Conservation (phyloP, 1,140 invertebrate species). For the Magallana angulata region DNA sequence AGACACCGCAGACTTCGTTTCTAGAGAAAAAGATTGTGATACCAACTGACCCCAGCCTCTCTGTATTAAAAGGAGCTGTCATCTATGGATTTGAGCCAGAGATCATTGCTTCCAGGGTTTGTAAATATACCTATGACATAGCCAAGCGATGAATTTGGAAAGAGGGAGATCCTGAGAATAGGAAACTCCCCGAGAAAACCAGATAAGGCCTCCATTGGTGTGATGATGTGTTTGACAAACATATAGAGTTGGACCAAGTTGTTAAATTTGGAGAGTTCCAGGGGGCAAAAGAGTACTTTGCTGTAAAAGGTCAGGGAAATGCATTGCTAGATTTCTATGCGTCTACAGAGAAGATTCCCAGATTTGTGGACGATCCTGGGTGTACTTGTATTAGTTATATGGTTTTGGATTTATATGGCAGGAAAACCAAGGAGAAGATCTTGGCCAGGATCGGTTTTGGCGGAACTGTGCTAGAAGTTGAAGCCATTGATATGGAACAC, state of each 20-base stretch:
- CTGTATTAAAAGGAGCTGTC: constrained; percentile 60
- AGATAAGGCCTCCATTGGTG: constrained; percentile 47
- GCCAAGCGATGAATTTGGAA: constrained; percentile 41
- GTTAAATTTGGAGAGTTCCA: constrained; percentile 52
- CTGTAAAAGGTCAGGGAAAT: constrained; percentile 37
- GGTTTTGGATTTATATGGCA: constrained; percentile 40
- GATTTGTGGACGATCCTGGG: constrained; percentile 47
- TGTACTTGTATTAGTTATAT: constrained; percentile 47
- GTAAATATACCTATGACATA: constrained; percentile 61
- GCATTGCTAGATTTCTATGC: constrained; percentile 59
- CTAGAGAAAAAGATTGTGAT: constrained; percentile 43
- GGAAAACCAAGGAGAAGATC: not conserved
- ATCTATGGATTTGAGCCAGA: constrained; percentile 57
- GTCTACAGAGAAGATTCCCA: constrained; percentile 40
- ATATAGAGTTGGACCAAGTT: constrained; percentile 54
- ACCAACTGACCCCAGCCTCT: constrained; percentile 49
- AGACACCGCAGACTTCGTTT: constrained; percentile 51
- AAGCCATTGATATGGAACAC: not conserved
- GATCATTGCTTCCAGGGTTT: constrained; percentile 50
- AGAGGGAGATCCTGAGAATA: constrained; percentile 37
- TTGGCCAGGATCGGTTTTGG: constrained; percentile 47
- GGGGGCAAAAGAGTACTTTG: constrained; percentile 55
- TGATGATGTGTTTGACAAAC: constrained; percentile 61
- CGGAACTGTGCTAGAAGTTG: constrained; percentile 55
- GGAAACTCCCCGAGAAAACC: constrained; percentile 25